Evolutionary conservation across 2,797 vertebrate genomes (phyloP).

Genomic region (Fundulus diaphanus): DNA sequence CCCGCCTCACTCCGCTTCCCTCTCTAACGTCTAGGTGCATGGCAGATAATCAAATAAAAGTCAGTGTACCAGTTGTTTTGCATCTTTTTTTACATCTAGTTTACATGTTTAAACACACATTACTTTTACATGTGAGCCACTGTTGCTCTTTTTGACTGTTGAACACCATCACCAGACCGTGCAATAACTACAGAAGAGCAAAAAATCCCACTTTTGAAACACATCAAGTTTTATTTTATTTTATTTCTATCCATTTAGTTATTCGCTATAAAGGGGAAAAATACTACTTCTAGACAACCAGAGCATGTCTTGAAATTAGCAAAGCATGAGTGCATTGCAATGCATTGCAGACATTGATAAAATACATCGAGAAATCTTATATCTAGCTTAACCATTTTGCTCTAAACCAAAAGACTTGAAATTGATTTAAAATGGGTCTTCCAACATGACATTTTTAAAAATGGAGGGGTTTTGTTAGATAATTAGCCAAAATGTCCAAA

Average conservation of each 20-base stretch:
- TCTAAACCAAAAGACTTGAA: too few species aligned
- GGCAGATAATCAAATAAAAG: slow-evolving; percentile 26
- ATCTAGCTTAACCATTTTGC: too few species aligned
- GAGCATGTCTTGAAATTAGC: background rate
- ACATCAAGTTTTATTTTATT: background rate
- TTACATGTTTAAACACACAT: slow-evolving; percentile 66
- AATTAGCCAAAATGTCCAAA: background rate
- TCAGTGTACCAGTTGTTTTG: slow-evolving; percentile 34
- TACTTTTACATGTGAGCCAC: slow-evolving; percentile 36
- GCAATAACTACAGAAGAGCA: background rate
- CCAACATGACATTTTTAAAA: too few species aligned
- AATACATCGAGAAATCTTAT: background rate
- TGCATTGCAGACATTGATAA: background rate
- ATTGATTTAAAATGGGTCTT: too few species aligned
- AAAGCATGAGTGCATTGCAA: background rate
- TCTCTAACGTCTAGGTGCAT: background rate
- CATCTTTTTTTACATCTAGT: slow-evolving; percentile 33
- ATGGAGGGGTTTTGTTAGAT: background rate
- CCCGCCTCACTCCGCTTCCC: background rate
- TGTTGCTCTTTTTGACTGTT: slow-evolving; percentile 6
- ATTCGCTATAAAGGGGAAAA: background rate
- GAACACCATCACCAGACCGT: slow-evolving; percentile 5
- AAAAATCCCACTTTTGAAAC: background rate
- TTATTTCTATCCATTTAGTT: background rate
- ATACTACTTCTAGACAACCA: too few species aligned